These are phyloP conservation scores for Drosophila nannoptera DNA, from an alignment of 1,140 invertebrate species.

Conservation along the genomic window DNA sequence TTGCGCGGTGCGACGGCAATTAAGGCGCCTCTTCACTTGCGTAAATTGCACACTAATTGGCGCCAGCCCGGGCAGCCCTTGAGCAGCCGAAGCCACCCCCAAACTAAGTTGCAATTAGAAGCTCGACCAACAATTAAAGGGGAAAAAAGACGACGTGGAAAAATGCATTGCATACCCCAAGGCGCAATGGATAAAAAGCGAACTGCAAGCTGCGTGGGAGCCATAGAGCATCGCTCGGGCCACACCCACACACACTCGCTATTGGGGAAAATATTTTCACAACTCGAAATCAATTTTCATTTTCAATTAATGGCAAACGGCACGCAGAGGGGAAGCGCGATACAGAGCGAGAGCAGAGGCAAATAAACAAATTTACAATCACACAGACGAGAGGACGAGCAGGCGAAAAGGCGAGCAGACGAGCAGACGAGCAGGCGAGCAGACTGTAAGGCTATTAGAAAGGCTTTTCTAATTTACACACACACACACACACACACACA, in stretches of 20 bases:
- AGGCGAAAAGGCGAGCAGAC: constrained; percentile 26
- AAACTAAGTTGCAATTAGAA: constrained; percentile 64
- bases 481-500: constrained; percentile 3
- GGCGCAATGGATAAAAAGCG: constrained; percentile 4
- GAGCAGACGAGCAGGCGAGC: constrained; percentile 22
- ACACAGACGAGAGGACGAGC: constrained; percentile 15
- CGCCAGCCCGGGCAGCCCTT: constrained; percentile 3
- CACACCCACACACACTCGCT: constrained; percentile 18
- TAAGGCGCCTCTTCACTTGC: constrained; percentile 43
- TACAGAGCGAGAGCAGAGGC: background rate
- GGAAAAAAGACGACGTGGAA: constrained; percentile 17
- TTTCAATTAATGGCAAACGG: constrained; percentile 57
- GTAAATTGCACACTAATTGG: constrained; percentile 47
- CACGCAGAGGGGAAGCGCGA: background rate
- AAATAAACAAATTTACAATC: background rate
- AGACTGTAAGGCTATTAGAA: constrained; percentile 26
- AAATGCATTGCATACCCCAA: constrained; percentile 28
- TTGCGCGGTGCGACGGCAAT: constrained; percentile 28
- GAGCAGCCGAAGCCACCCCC: constrained; percentile 5
- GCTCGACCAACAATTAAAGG: constrained; percentile 56
- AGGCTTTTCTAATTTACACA: constrained; percentile 20
- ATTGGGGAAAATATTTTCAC: constrained; percentile 36
- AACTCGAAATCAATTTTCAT: constrained; percentile 43
- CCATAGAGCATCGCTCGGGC: too few species aligned
- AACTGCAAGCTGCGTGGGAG: background rate